phyloP scores from a whole-genome alignment of 1,140 invertebrate genomes.

The Babylonia areolata region DNA sequence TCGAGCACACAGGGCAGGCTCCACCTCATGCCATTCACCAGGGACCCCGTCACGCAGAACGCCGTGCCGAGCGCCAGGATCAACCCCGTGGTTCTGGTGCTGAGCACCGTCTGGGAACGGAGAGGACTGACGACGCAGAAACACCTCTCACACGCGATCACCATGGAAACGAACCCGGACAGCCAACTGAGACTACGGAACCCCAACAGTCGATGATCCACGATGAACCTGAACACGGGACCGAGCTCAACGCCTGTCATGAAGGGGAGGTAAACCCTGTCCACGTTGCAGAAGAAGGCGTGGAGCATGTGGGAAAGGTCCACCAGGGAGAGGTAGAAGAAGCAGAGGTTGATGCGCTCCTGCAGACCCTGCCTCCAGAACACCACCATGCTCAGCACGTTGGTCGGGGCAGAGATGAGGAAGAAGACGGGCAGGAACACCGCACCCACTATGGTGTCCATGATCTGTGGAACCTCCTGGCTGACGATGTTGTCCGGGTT shows the following conservation, averaged over 20 bases:
- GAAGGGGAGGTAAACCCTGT: conserved; percentile 14
- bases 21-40: not conserved
- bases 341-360: conserved; percentile 13
- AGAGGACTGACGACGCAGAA: conserved; percentile 19
- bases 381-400: conserved; percentile 9
- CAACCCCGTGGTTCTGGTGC: conserved; percentile 6
- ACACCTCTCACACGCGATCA: conserved; percentile 31
- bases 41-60: not conserved
- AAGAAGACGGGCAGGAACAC: not conserved
- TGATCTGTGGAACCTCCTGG: not conserved
- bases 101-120: not conserved
- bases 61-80: not conserved
- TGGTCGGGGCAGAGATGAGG: not conserved
- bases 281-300: not conserved
- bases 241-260: not conserved
- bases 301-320: conserved; percentile 6
- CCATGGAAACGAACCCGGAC: not conserved
- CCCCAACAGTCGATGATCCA: not conserved
- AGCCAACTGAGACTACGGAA: not conserved
- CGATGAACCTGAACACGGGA: not conserved
- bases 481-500: conserved; percentile 21
- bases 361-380: not conserved
- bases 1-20: not conserved
- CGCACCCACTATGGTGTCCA: not conserved
- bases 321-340: conserved; percentile 12